Percentiles rank a stretch among this genome's conserved stretches.
phyloP scores from a whole-genome alignment of 37 sponge, comb jelly and placozoan species.

The Cliona cf. orientalis region DNA sequence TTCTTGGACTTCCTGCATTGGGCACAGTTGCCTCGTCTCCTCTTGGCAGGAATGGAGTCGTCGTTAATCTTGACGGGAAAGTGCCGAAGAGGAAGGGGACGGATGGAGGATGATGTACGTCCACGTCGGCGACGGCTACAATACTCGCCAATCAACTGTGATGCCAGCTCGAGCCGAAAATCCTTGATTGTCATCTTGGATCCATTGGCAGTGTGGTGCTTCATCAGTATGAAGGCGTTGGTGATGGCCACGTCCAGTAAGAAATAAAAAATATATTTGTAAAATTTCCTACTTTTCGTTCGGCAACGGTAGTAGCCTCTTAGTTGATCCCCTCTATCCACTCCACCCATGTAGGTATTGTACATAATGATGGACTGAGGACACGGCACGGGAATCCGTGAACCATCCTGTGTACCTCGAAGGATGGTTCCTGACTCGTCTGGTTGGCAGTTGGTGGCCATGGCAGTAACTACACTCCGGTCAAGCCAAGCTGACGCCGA shows the following conservation, averaged over 20 bases:
- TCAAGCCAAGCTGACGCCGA: slow-evolving; percentile 33
- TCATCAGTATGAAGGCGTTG: slow-evolving; percentile 30
- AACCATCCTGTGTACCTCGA: slow-evolving; percentile 36
- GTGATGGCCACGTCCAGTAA: slow-evolving; percentile 26
- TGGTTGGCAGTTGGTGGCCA: slow-evolving; percentile 18
- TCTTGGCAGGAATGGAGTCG: no score
- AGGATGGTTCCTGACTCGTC: neutral
- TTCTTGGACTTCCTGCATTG: no score
- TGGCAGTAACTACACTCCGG: slow-evolving; percentile 7
- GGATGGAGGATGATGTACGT: no score
- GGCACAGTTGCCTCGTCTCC: no score
- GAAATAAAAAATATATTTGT: slow-evolving; percentile 39
- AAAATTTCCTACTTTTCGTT: slow-evolving; percentile 40
- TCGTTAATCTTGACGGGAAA: no score
- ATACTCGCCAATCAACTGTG: no score
- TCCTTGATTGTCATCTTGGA: no score
- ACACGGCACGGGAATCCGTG: slow-evolving; percentile 12
- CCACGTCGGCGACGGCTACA: no score
- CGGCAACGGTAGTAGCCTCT: slow-evolving; percentile 18
- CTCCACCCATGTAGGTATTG: slow-evolving; percentile 39
- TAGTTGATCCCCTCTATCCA: slow-evolving; percentile 43
- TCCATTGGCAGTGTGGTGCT: slow-evolving; percentile 10
- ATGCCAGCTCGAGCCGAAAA: no score
- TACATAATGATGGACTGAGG: slow-evolving; percentile 10
- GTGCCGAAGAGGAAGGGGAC: no score